Percentiles rank a stretch among this genome's conserved stretches.
phyloP scores from a whole-genome alignment of 2,888 invertebrate species.

The Meiosimyza platycephala region DNA sequence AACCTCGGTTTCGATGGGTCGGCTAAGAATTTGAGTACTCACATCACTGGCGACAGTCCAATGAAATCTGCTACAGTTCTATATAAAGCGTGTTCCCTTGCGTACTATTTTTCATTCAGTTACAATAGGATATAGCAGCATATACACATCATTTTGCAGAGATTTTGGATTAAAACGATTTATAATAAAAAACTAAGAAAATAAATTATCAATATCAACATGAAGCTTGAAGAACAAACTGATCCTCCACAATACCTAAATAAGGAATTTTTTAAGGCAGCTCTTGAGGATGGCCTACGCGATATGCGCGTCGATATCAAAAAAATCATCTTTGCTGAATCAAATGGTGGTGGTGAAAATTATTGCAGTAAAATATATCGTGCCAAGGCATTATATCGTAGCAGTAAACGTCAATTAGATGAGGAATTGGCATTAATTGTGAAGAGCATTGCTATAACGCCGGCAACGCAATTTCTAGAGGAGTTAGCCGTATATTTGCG shows the following conservation, averaged over 20 bases:
- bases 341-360: conserved; percentile 62
- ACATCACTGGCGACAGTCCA: too few relatives aligned
- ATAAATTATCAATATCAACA: conserved; percentile 37
- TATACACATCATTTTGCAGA: too few relatives aligned
- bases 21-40: too few relatives aligned
- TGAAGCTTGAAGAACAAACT: conserved; percentile 53
- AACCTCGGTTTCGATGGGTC: too few relatives aligned
- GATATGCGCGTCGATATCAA: conserved; percentile 60
- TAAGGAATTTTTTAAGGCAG: conserved; percentile 61
- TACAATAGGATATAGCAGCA: too few relatives aligned
- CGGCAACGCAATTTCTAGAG: conserved; percentile 67
- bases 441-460: conserved; percentile 63
- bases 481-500: conserved; percentile 67
- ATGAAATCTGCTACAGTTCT: too few relatives aligned
- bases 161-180: too few relatives aligned
- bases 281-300: conserved; percentile 61
- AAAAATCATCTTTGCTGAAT: conserved; percentile 57
- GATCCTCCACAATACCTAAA: conserved; percentile 60
- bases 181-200: too few relatives aligned
- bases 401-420: conserved; percentile 57
- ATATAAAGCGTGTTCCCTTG: too few relatives aligned
- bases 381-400: conserved; percentile 55
- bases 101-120: too few relatives aligned
- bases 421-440: conserved; percentile 62
- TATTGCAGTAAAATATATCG: conserved; percentile 65